These are phyloP conservation scores for Nymphalis urticae DNA, from an alignment of 2,888 invertebrate species.

Conservation along the genomic window DNA sequence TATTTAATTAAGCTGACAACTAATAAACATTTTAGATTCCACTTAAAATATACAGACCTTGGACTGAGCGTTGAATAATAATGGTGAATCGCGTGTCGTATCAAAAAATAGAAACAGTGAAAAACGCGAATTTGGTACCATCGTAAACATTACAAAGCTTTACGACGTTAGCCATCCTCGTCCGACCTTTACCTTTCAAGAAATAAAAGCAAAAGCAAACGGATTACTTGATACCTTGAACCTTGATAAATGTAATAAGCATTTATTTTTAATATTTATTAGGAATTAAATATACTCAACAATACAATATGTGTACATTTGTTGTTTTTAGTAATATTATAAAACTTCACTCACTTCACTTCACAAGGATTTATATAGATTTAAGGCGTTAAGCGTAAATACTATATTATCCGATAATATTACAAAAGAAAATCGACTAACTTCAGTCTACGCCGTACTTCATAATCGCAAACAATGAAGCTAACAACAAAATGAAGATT, in stretches of 20 bases:
- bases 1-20: constrained; percentile 1
- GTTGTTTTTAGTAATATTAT: too few species aligned
- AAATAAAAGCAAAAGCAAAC: too few species aligned
- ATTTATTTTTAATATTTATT: too few species aligned
- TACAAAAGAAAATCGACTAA: constrained; percentile 28
- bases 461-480: constrained; percentile 61
- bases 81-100: not conserved
- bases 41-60: not conserved
- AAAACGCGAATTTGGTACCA: constrained; percentile 35
- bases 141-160: constrained; percentile 65
- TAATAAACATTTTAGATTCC: not conserved
- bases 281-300: too few species aligned
- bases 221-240: too few species aligned
- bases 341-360: too few species aligned
- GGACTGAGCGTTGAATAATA: not conserved
- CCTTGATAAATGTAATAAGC: too few species aligned
- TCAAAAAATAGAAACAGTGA: constrained; percentile 12
- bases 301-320: too few species aligned
- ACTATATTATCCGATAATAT: constrained; percentile 4
- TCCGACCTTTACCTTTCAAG: constrained; percentile 45
- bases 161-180: constrained; percentile 55
- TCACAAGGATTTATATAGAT: too few species aligned
- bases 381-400: not conserved
- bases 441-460: constrained; percentile 56
- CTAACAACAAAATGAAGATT: constrained; percentile 58